phyloP scores from a whole-genome alignment of 35 echinoderm and acorn worm genomes.

The Nesometra sesokonis region DNA sequence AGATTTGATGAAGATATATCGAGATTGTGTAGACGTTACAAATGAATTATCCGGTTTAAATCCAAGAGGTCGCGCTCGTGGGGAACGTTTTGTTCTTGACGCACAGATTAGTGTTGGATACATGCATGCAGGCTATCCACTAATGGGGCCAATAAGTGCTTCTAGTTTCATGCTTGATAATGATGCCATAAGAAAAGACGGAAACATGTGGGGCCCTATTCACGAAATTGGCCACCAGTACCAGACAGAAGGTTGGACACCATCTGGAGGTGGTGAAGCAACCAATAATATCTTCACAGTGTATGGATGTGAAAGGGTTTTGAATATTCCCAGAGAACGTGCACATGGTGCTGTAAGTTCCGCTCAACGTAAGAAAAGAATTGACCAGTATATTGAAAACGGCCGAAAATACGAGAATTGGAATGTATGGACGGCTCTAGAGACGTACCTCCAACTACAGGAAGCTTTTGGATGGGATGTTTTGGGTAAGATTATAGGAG shows the following conservation, averaged over 20 bases:
- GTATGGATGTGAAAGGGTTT: neutral
- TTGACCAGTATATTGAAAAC: neutral
- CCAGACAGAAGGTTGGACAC: neutral
- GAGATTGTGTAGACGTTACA: neutral
- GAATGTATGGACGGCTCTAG: neutral
- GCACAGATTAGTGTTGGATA: neutral
- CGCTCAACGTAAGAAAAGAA: neutral
- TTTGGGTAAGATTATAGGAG: neutral
- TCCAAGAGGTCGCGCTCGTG: neutral
- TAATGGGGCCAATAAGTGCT: neutral
- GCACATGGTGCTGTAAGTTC: neutral
- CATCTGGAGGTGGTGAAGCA: neutral
- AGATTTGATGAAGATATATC: neutral
- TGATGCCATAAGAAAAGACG: neutral
- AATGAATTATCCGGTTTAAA: neutral
- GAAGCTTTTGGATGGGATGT: neutral
- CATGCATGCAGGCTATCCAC: neutral
- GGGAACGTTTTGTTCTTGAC: slow-evolving; percentile 12
- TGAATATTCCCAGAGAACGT: neutral
- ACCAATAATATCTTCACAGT: neutral
- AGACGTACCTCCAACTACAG: neutral
- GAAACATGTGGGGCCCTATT: neutral
- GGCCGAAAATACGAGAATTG: neutral
- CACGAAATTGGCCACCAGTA: neutral
- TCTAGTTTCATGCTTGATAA: neutral